Evolutionary conservation across 2,797 vertebrate genomes (phyloP), one percentile per base, ranked within the genome.

Genomic region (Galaxias olidus): DNA sequence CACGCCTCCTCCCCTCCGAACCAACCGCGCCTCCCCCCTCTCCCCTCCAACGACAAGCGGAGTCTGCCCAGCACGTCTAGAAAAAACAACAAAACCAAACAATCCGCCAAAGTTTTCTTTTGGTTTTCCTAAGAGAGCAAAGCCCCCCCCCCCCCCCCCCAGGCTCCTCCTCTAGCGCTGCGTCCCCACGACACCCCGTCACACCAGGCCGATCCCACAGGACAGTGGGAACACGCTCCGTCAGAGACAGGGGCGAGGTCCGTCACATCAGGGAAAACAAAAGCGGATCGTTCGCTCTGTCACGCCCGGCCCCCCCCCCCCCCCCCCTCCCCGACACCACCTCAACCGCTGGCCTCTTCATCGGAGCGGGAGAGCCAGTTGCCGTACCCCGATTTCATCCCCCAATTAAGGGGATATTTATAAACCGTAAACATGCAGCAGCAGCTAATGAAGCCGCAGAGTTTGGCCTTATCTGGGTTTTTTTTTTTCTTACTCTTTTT

Each of bases 41-140:
- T 30, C 30, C 30, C 30, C 2, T 6, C 30, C 30, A 30, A 30
- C 30, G 3, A 30, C 30, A 30, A 30, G 6, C 6, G 30, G 3
- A 3, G 30, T 30, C 30, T 30, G 30, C 30, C 30, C 6, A 6
- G 30, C 30, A 2, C 2, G 30, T 6, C 30, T 2, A 30, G 30
- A 6, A 30, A 3, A 30, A 30, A 30, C n/a, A 30, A 30, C 30
- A 30, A 77, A 76, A 71, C n/a, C n/a, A n/a, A 64, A 85, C 91
- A 92, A 90, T 90, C 87, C 92, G 89, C 76, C 66, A 42, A 41
- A 58, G 65, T 68, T n/a, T 52, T 54, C 44, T 74, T 75, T 60
- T 30, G 2, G 30, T 30, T 30, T 6, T 30, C 30, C 6, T 2
- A 30, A 30, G 30, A 30, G 30, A 30, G 30, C 30, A 30, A 71